phyloP scores from a whole-genome alignment of 1,140 invertebrate genomes.

The Lutraria rhynchaena region DNA sequence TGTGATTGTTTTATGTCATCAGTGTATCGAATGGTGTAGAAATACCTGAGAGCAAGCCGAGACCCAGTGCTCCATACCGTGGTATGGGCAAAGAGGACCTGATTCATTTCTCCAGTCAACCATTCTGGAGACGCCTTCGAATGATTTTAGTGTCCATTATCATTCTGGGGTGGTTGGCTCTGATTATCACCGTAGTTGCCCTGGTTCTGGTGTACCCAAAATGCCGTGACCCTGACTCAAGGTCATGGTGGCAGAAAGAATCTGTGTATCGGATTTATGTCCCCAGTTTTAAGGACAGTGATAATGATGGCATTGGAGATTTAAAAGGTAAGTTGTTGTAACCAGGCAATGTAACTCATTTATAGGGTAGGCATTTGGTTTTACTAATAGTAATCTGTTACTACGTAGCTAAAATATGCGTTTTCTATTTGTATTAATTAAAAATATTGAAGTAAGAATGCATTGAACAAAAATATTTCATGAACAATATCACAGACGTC shows the following conservation, averaged over 20 bases:
- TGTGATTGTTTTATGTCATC: background rate
- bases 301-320: conserved; percentile 90
- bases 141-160: conserved; percentile 67
- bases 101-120: conserved; percentile 52
- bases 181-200: conserved; percentile 72
- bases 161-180: conserved; percentile 68
- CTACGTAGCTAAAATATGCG: too few species aligned
- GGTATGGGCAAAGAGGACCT: conserved; percentile 61
- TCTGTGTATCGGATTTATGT: conserved; percentile 90
- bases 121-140: conserved; percentile 57
- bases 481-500: too few species aligned
- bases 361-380: too few species aligned
- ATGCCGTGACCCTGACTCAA: conserved; percentile 61
- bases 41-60: conserved; percentile 2
- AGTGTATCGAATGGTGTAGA: conserved; percentile 17
- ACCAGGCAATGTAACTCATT: too few species aligned
- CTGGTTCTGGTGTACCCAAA: conserved; percentile 69
- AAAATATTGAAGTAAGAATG: too few species aligned
- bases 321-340: conserved; percentile 87
- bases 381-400: too few species aligned
- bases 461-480: too few species aligned
- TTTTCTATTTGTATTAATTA: too few species aligned
- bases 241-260: conserved; percentile 88
- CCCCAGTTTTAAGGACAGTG: conserved; percentile 89
- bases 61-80: conserved; percentile 30